phyloP scores from a whole-genome alignment of 2,113 vertebrate genomes.

The Dolichallabes microphthalmus region DNA sequence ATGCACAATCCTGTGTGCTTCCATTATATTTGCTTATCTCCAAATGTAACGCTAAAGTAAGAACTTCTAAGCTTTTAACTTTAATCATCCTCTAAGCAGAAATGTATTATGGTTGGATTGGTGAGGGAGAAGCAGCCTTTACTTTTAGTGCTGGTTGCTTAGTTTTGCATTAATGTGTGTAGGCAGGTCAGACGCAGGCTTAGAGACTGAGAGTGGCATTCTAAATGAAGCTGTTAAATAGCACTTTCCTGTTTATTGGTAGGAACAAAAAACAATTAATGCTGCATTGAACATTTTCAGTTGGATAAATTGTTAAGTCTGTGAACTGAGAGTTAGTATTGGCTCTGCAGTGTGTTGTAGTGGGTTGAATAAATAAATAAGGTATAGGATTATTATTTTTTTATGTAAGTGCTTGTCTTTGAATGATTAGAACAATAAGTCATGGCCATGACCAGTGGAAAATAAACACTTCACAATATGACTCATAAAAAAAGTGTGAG shows the following conservation, averaged over 20 bases:
- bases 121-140: conserved; percentile 39
- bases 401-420: conserved; percentile 17
- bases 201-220: conserved; percentile 52
- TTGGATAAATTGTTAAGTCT: conserved; percentile 34
- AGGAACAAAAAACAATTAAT: conserved; percentile 51
- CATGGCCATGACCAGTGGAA: neutral
- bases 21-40: conserved; percentile 43
- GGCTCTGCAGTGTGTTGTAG: neutral
- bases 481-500: conserved; percentile 46
- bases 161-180: conserved; percentile 60
- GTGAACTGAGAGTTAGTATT: conserved; percentile 2
- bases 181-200: conserved; percentile 54
- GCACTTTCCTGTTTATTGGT: conserved; percentile 54
- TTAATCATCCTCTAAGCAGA: conserved; percentile 46
- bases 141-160: conserved; percentile 57
- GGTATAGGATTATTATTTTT: neutral
- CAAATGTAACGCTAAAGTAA: conserved; percentile 51
- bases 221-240: conserved; percentile 57
- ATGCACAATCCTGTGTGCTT: conserved; percentile 33
- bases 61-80: conserved; percentile 46
- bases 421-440: conserved; percentile 19
- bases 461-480: conserved; percentile 43
- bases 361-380: neutral
- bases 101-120: conserved; percentile 44
- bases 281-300: conserved; percentile 46